Conservation (phyloP, 1,140 invertebrate species). For the Drosophila lowei region DNA sequence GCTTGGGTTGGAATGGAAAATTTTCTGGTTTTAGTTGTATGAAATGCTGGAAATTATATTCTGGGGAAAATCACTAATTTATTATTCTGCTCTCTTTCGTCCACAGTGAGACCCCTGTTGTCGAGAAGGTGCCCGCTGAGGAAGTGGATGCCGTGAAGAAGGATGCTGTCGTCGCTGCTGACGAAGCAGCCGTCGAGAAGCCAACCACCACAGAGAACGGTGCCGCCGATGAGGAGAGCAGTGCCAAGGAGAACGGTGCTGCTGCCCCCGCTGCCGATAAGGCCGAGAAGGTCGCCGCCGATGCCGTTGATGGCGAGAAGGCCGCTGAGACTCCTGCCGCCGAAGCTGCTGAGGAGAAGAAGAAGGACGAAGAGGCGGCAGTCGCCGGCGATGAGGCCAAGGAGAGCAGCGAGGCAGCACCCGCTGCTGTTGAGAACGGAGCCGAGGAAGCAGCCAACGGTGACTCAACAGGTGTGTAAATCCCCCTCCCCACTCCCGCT, state of each 20-base stretch:
- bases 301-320: conserved; percentile 45
- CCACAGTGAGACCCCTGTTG: conserved; percentile 76
- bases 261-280: conserved; percentile 50
- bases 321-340: conserved; percentile 33
- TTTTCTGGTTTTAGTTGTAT: conserved; percentile 16
- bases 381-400: conserved; percentile 63
- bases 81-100: background rate
- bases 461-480: conserved; percentile 76
- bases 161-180: conserved; percentile 57
- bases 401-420: conserved; percentile 60
- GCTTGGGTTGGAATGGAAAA: conserved; percentile 14
- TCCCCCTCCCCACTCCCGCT: background rate
- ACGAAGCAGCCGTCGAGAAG: conserved; percentile 62
- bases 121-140: conserved; percentile 79
- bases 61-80: background rate
- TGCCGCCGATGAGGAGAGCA: conserved; percentile 60
- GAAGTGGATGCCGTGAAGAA: conserved; percentile 80
- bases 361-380: conserved; percentile 47
- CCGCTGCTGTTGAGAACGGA: conserved; percentile 64
- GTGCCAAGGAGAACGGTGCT: conserved; percentile 56
- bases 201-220: conserved; percentile 70
- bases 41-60: conserved; percentile 10
- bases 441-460: conserved; percentile 75
- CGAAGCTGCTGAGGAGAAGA: conserved; percentile 39
- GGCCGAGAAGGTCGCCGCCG: conserved; percentile 32